phyloP scores from a whole-genome alignment of 1,140 invertebrate genomes.

The Littorina saxatilis region DNA sequence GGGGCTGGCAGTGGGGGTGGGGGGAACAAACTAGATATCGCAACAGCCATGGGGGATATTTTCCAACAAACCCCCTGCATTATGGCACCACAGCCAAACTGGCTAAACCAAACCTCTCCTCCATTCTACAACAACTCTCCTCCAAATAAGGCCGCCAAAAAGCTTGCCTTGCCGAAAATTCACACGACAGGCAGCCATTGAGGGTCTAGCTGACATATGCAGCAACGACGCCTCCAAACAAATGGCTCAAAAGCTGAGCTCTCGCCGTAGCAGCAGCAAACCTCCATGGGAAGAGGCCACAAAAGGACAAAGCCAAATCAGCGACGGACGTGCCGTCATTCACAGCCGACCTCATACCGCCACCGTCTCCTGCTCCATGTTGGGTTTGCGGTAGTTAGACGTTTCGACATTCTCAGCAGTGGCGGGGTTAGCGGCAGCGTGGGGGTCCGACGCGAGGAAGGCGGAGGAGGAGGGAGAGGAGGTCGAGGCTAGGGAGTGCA shows the following conservation, averaged over 20 bases:
- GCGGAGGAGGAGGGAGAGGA: neutral
- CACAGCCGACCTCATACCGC: constrained; percentile 46
- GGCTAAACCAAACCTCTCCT: neutral
- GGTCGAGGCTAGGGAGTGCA: neutral
- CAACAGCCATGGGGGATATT: no score
- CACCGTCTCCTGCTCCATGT: constrained; percentile 54
- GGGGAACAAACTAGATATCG: no score
- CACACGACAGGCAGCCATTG: neutral
- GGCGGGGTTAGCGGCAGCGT: neutral
- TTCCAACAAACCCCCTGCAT: neutral
- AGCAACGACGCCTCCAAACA: constrained; percentile 27
- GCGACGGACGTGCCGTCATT: neutral
- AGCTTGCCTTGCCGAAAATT: constrained; percentile 5
- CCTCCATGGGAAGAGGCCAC: constrained; percentile 40
- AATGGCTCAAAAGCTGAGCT: neutral
- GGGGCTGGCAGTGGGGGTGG: no score
- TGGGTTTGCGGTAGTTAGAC: constrained; percentile 36
- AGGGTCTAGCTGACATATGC: neutral
- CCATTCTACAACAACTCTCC: neutral
- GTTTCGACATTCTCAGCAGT: constrained; percentile 34
- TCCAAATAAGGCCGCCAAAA: constrained; percentile 14
- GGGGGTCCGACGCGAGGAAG: neutral
- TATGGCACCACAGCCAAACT: neutral
- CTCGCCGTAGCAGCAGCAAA: neutral
- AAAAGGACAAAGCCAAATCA: constrained; percentile 43